Percentiles rank a stretch among this genome's conserved stretches.
phyloP scores from a whole-genome alignment of 1,140 invertebrate species.

The Anastatus disparis region DNA sequence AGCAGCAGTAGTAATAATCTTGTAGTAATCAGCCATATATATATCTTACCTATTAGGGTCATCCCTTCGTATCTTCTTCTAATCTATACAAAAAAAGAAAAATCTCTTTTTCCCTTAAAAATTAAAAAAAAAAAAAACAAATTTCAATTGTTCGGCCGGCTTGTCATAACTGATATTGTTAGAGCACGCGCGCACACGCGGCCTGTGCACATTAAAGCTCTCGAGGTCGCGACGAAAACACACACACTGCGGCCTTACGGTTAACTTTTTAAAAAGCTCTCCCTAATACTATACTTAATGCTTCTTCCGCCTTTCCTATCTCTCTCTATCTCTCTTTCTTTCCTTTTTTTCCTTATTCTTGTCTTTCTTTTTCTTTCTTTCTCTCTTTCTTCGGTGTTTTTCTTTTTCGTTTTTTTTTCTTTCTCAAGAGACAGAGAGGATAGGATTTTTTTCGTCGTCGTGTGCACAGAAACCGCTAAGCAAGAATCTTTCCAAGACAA shows the following conservation, averaged over 20 bases:
- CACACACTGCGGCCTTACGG: background rate
- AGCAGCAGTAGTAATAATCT: too few species aligned
- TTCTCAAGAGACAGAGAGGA: background rate
- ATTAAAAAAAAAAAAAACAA: too few species aligned
- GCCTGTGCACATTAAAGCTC: background rate
- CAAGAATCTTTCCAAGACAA: too few species aligned
- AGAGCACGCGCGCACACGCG: too few species aligned
- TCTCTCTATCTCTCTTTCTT: background rate
- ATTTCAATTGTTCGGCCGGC: background rate
- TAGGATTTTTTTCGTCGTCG: background rate
- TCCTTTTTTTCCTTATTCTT: too few species aligned
- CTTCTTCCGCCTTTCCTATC: background rate
- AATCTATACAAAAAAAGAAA: too few species aligned
- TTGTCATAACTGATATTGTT: conserved; percentile 26
- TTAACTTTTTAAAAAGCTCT: too few species aligned
- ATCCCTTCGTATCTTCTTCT: conserved; percentile 49
- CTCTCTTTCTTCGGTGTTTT: background rate
- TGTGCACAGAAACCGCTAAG: conserved; percentile 2
- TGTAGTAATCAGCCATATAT: too few species aligned
- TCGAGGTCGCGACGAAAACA: background rate
- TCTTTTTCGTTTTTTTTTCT: background rate
- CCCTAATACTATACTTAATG: too few species aligned
- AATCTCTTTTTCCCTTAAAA: background rate
- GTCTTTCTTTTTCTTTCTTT: background rate
- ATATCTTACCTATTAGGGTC: conserved; percentile 62